Base-by-base conservation (phyloP, 2,113 vertebrate species). In the Brachypteracias leptosomus region DNA sequence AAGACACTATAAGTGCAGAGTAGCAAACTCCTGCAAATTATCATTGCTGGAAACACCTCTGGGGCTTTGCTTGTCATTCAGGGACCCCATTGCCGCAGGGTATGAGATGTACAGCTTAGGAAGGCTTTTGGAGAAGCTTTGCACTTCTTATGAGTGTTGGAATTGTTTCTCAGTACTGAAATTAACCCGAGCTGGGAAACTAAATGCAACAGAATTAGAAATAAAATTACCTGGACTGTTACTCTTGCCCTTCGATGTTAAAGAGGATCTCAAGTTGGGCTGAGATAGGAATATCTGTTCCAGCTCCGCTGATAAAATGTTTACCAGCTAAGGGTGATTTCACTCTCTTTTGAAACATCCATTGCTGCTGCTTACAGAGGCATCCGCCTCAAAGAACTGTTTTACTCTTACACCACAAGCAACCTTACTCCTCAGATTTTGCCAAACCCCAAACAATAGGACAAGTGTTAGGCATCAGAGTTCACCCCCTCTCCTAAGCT, bases 381-480 rank as follows among this genome's bases (percentile, higher is more conserved):
- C 51, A 42, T 61, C 62, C 35, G 95, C 46, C 42, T 93, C 1
- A 13, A 57, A 33, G 81, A 73, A n/a, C 61, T 66, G 16, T 85
- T 86, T 84, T 79, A 85, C 78, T 86, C 28, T 62, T 93, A 31
- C 28, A 3, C 35, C 80, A 29, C 10, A 61, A 90, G 80, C 93
- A 90, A 57, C 91, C 91, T 77, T 87, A 57, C 58, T 94, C 57
- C 84, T 89, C 49, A 12, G 63, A 71, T 91, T 85, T 74, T 96
- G 89, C 91, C 88, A 96, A 96, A 76, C 55, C 79, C 84, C 76
- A 91, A 88, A 97, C 85, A 95, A 95, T 93, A 88, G 95, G 95
- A 92, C 91, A 87, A 94, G 94, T 95, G 85, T 95, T 95, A 96
- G 95, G 62, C 96, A 93, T 91, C 93, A 83, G 18, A 22, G 88